Base-by-base conservation (phyloP, 1,140 invertebrate species). In the Pteromalus puparum region DNA sequence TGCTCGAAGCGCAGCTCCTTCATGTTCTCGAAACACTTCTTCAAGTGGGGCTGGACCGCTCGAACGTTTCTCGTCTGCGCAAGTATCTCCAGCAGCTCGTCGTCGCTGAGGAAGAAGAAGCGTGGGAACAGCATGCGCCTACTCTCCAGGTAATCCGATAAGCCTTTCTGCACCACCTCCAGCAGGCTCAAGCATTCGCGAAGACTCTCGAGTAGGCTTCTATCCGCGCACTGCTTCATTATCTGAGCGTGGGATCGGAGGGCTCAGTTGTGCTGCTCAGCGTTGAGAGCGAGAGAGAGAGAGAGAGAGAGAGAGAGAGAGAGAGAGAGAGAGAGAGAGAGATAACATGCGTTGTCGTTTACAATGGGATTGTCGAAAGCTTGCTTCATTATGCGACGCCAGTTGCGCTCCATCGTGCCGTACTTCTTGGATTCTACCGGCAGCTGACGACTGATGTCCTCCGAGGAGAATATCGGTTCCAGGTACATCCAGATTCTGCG, bases 381-480 rank as follows among this genome's bases (percentile, higher is more conserved):
- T 4, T 93, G 92, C 82, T 95, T 95, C 96, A 97, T 96, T 34
- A 97, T 95, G 84, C 96, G 93, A 67, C 94, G 93, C 96, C 96
- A 97, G 79, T 95, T 95, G 67, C 96, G 93, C 87, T 97, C 96
- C 95, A 97, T 96, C 5, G 95, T 95, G 46, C 94, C 94, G 87
- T 96, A 97, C 81, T 96, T 95, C 90, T 96, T 97, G n/a, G 95
- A 94, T 90, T 97, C 96, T 0, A 95, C 90, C 0, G 96, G 96
- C 48, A 97, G 88, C 88, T 97, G 96, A 1, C 94, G 92, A 73
- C 95, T 96, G 83, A 98, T 97, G 89, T 98, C 97, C 78, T 97
- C 96, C 9, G 96, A 97, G 0, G 95, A 95, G 89, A 98, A 97
- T 85, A 98, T 97, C 0, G 97, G 96, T 89, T 98, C 97, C 84